These are phyloP conservation scores for Pharmacophagus antenor DNA, from an alignment of 2,888 invertebrate species.

Conservation along the genomic window DNA sequence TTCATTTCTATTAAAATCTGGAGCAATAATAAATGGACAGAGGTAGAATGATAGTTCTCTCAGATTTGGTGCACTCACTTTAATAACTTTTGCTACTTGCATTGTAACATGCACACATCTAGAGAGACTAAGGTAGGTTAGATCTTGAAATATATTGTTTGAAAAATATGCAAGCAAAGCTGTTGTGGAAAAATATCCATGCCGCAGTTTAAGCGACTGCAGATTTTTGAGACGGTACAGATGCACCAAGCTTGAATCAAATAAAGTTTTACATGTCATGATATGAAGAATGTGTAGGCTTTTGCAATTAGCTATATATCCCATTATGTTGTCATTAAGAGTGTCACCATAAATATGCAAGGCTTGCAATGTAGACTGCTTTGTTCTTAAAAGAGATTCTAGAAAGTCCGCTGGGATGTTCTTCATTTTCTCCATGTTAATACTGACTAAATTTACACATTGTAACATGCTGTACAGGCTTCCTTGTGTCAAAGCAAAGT, in stretches of 20 bases:
- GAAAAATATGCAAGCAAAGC: constrained; percentile 74
- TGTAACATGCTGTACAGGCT: constrained; percentile 75
- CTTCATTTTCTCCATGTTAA: constrained; percentile 79
- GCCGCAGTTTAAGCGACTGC: constrained; percentile 72
- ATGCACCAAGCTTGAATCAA: constrained; percentile 75
- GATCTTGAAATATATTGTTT: constrained; percentile 69
- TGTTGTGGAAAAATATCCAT: constrained; percentile 76
- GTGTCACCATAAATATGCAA: constrained; percentile 77
- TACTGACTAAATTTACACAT: constrained; percentile 71
- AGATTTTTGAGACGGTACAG: constrained; percentile 69
- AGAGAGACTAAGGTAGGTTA: constrained; percentile 73
- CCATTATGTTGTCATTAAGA: constrained; percentile 72
- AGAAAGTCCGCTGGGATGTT: constrained; percentile 76
- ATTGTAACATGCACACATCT: constrained; percentile 74
- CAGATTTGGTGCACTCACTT: constrained; percentile 72
- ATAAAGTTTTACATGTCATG: constrained; percentile 77
- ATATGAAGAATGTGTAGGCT: constrained; percentile 69
- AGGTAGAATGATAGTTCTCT: constrained; percentile 75
- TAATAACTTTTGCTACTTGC: constrained; percentile 73
- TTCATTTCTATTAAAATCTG: constrained; percentile 69
- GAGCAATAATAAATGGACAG: constrained; percentile 73
- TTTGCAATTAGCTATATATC: constrained; percentile 69
- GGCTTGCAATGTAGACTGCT: constrained; percentile 65
- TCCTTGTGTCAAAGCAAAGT: constrained; percentile 72
- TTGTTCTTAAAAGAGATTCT: constrained; percentile 67